Evolutionary conservation across 1,140 invertebrate genomes (phyloP).

Genomic region (Lucilia sericata): DNA sequence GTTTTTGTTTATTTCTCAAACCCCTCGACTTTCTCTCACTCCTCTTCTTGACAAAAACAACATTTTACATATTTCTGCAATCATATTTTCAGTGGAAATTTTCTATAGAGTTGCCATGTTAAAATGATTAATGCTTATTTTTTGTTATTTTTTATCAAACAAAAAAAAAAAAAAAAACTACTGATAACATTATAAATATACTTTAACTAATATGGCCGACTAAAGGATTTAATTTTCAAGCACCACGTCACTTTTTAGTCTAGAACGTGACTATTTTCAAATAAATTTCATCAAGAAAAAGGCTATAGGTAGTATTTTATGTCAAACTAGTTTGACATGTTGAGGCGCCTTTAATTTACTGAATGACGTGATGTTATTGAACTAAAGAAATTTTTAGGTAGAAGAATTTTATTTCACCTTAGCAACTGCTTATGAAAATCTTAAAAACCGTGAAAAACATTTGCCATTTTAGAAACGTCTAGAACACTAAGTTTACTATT

Average conservation of each 20-base stretch:
- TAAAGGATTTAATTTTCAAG: background rate
- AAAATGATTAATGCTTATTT: background rate
- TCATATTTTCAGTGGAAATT: background rate
- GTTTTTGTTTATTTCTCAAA: constrained; percentile 50
- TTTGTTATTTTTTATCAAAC: background rate
- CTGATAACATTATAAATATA: constrained; percentile 49
- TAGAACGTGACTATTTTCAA: constrained; percentile 2
- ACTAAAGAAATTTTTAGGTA: background rate
- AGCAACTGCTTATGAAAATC: background rate
- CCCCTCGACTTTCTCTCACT: no score
- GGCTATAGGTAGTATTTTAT: background rate
- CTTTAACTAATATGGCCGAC: background rate
- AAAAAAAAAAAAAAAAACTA: background rate
- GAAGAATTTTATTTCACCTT: background rate
- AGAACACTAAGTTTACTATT: background rate
- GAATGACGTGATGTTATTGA: background rate
- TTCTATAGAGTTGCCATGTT: constrained; percentile 4
- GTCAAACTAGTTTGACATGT: background rate
- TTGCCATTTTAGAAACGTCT: background rate
- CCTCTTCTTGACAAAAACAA: no score
- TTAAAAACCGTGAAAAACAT: background rate
- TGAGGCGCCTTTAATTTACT: background rate
- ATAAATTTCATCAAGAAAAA: background rate
- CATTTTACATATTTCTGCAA: background rate
- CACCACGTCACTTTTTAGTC: constrained; percentile 2